Base-by-base conservation (phyloP, 2,113 vertebrate species). In the Pandion haliaetus region DNA sequence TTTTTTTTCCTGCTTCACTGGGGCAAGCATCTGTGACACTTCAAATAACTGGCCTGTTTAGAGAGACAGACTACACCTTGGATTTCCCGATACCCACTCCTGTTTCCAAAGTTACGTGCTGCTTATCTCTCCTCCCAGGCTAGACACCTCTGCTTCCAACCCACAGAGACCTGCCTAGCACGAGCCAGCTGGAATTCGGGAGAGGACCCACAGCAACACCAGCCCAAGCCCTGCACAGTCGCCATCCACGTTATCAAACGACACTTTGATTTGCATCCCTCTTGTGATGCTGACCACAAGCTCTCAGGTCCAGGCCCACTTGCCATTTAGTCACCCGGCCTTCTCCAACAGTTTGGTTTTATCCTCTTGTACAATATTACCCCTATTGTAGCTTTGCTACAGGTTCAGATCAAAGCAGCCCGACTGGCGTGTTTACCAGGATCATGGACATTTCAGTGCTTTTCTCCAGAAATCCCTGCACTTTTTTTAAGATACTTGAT, bases 361-460 rank as follows among this genome's bases (percentile, higher is more conserved):
- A 32, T 40, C 70, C 70, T 31, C 36, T 52, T 32, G 50, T 14
- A 42, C 50, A 24, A 12, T 3, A 25, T 40, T 3, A 42, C 36
- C 70, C 36, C 36, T 40, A 32, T 2, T 9, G 11, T 17, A 13
- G 25, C 25, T 36, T 20, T 31, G 69, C 49, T 38, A 14, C 4
- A 52, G 20, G 26, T 36, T n/a, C 32, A 20, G 26, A 34, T 8
- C 70, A 38, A 17, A 40, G 49, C 59, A 83, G 24, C 19, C 55
- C 6, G 36, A 38, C 9, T 13, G 1, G 47, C 2, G 0, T 3
- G 17, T 29, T 55, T 34, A 29, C 47, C 6, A 16, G 13, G 24
- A 58, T 20, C 31, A 7, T 0, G 2, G 44, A 24, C 36, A 4
- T 58, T 49, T 42, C 42, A 29, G 52, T 49, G 72, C 44, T 67